Conservation (phyloP, 2,888 invertebrate species). For the Drosophila acutilabella region DNA sequence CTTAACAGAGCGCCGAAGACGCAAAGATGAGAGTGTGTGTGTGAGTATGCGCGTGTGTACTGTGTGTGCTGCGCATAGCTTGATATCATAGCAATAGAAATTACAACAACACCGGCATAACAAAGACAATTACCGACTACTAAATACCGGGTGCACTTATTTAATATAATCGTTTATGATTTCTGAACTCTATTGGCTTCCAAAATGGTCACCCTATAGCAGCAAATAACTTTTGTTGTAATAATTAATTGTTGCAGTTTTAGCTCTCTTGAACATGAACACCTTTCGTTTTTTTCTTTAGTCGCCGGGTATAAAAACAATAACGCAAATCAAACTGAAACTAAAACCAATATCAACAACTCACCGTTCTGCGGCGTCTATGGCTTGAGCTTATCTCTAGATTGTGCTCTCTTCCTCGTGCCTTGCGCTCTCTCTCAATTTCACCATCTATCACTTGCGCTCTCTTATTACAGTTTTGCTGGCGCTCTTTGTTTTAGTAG, state of each 20-base stretch:
- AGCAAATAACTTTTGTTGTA: background rate
- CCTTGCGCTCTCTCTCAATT: background rate
- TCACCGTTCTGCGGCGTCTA: slow-evolving; percentile 1
- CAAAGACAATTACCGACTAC: background rate
- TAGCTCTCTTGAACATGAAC: too few species aligned
- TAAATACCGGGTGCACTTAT: background rate
- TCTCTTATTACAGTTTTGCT: background rate
- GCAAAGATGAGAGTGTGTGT: slow-evolving; percentile 8
- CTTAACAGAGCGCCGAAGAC: slow-evolving; percentile 16
- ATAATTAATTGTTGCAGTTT: background rate
- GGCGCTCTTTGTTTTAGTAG: background rate
- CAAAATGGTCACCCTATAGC: too few species aligned
- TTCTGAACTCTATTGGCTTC: background rate
- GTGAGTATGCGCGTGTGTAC: background rate
- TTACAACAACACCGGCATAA: background rate
- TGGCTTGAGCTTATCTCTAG: slow-evolving; percentile 26
- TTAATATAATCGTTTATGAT: background rate
- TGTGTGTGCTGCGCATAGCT: slow-evolving; percentile 6
- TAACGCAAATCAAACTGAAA: slow-evolving; percentile 7
- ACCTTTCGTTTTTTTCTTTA: background rate
- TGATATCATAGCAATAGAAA: slow-evolving; percentile 3
- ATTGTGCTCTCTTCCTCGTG: background rate
- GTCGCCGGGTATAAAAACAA: slow-evolving; percentile 8
- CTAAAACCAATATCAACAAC: slow-evolving; percentile 15
- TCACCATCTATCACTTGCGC: slow-evolving; percentile 1